These are phyloP conservation scores for Emys orbicularis DNA, from an alignment of 2,797 vertebrate genomes.

Conservation along the genomic window DNA sequence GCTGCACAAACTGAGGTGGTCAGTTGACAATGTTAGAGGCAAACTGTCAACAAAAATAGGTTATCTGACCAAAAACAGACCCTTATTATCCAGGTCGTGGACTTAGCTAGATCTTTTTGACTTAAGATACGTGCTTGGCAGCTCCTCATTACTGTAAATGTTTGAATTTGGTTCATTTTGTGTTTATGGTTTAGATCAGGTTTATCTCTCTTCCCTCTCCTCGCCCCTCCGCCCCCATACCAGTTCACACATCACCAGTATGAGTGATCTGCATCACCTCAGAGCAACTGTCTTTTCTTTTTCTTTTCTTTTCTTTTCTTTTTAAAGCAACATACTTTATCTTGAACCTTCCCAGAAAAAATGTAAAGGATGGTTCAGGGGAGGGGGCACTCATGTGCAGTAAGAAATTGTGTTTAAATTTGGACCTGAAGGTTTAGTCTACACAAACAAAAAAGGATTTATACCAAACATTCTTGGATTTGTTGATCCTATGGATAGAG, in stretches of 20 bases:
- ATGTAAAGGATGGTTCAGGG: not conserved
- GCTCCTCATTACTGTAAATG: not conserved
- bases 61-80: not conserved
- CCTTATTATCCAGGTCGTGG: not conserved
- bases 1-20: not conserved
- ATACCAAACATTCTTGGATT: not conserved
- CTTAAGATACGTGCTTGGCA: not conserved
- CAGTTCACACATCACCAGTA: not conserved
- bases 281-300: not conserved
- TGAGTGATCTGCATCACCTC: not conserved
- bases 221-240: fast-evolving
- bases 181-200: not conserved
- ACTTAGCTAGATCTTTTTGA: not conserved
- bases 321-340: not conserved
- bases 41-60: not conserved
- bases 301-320: not conserved
- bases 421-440: not conserved
- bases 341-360: not conserved
- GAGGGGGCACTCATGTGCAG: not conserved
- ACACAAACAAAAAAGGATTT: not conserved
- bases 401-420: not conserved
- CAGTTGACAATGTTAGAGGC: fast-evolving
- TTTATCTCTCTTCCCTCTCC: not conserved
- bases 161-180: not conserved
- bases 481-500: not conserved